Percentiles rank a stretch among this genome's conserved stretches.
phyloP scores from a whole-genome alignment of 2,888 invertebrate species.

The Trissoscelio sp. region DNA sequence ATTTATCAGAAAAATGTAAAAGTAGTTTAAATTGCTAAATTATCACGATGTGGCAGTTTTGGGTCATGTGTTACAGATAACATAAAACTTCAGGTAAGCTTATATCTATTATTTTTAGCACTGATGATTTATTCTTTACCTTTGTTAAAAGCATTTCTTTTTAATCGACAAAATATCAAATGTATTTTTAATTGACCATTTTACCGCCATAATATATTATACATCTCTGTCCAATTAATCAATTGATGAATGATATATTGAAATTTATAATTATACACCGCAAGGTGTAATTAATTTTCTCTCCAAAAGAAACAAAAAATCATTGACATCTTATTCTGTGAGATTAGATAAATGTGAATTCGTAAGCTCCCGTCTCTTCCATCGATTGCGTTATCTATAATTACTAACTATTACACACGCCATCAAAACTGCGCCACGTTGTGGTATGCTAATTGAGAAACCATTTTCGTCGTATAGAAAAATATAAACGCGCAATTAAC shows the following conservation, averaged over 20 bases:
- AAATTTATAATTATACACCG: neutral
- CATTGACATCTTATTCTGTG: slow-evolving; percentile 1
- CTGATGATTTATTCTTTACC: too few relatives aligned
- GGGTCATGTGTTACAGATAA: slow-evolving; percentile 39
- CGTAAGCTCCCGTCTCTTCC: slow-evolving; percentile 2
- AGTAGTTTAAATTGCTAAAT: slow-evolving; percentile 44
- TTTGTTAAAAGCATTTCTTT: too few relatives aligned
- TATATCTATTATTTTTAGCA: neutral
- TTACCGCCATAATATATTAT: neutral
- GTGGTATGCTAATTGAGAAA: slow-evolving; percentile 23
- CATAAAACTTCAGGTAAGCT: slow-evolving; percentile 23
- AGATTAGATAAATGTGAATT: slow-evolving; percentile 6
- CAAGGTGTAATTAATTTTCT: neutral
- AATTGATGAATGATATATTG: neutral
- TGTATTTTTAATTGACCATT: too few relatives aligned
- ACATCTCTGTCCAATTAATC: neutral
- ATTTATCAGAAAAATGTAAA: too few relatives aligned
- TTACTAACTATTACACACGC: slow-evolving; percentile 8
- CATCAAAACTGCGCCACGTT: slow-evolving; percentile 7
- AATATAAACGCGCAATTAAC: slow-evolving; percentile 7
- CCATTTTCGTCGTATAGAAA: slow-evolving; percentile 11
- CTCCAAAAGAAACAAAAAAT: neutral
- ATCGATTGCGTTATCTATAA: slow-evolving; percentile 27
- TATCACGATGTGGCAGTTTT: slow-evolving; percentile 26
- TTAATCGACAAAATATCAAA: too few relatives aligned